phyloP scores from a whole-genome alignment of 1,140 invertebrate species.

The Micrasema minimum region DNA sequence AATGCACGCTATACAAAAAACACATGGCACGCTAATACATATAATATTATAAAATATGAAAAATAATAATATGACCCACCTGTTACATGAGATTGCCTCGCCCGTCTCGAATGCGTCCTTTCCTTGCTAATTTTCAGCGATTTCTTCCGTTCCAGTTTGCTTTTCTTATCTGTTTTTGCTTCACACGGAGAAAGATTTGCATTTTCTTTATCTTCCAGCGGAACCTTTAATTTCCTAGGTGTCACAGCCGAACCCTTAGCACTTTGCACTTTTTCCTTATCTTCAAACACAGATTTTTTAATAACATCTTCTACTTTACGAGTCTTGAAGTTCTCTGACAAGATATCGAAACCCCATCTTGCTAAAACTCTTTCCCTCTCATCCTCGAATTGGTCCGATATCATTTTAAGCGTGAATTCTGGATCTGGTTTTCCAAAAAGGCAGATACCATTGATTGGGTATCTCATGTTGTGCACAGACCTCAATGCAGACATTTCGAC shows the following conservation, averaged over 20 bases:
- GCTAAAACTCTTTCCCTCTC: conserved; percentile 46
- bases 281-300: not conserved
- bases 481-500: conserved; percentile 38
- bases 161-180: conserved; percentile 21
- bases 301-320: not conserved
- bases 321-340: conserved; percentile 22
- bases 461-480: conserved; percentile 40
- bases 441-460: conserved; percentile 40
- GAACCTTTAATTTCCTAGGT: conserved; percentile 11
- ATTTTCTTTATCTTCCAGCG: conserved; percentile 44
- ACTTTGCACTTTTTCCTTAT: not conserved
- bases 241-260: not conserved
- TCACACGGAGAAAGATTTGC: not conserved
- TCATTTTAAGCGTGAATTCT: conserved; percentile 8
- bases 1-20: no score
- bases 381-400: conserved; percentile 41
- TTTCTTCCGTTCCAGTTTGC: conserved; percentile 36
- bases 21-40: no score
- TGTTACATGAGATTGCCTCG: conserved; percentile 47
- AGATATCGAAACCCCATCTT: conserved; percentile 49
- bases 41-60: no score
- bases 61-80: conserved; percentile 37
- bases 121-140: conserved; percentile 45
- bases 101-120: conserved; percentile 40
- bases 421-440: conserved; percentile 48